Evolutionary conservation across 37 sponge, comb jelly and placozoan species (phyloP).

Genomic region (Lycopodina hypogea): DNA sequence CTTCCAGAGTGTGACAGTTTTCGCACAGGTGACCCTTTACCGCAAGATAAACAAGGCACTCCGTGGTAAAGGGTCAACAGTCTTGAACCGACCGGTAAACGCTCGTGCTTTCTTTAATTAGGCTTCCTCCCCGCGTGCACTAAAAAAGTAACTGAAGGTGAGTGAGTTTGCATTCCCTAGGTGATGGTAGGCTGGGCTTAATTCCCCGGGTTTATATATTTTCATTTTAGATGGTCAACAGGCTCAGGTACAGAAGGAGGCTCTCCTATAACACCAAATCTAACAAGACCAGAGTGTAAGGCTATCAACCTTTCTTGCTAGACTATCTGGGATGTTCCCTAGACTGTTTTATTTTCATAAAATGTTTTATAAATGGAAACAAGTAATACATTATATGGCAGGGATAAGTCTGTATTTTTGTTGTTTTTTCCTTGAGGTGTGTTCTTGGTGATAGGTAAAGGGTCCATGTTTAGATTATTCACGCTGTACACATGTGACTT

Average conservation of each 20-base stretch:
- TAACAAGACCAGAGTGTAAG: constrained; percentile 85
- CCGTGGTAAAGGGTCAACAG: not conserved
- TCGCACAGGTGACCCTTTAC: too few relatives aligned
- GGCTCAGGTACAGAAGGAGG: constrained; percentile 84
- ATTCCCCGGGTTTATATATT: not conserved
- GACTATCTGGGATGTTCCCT: too few relatives aligned
- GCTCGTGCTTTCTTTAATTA: not conserved
- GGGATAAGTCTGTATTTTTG: too few relatives aligned
- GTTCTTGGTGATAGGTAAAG: too few relatives aligned
- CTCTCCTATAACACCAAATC: constrained; percentile 89
- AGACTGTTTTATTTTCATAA: too few relatives aligned
- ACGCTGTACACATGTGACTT: not conserved
- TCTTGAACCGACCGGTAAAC: not conserved
- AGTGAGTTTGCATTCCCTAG: not conserved
- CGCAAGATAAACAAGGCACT: too few relatives aligned
- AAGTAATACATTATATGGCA: not conserved
- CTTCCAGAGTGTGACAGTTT: too few relatives aligned
- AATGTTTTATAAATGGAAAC: too few relatives aligned
- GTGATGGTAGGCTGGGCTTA: too few relatives aligned
- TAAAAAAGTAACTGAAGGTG: constrained; percentile 17
- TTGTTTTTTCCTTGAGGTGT: too few relatives aligned
- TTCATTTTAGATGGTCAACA: constrained; percentile 76
- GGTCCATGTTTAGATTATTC: not conserved
- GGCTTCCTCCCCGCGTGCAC: not conserved
- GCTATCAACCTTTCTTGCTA: too few relatives aligned